Conservation (phyloP, 2,113 vertebrate species). For the Bothrops jararaca region DNA sequence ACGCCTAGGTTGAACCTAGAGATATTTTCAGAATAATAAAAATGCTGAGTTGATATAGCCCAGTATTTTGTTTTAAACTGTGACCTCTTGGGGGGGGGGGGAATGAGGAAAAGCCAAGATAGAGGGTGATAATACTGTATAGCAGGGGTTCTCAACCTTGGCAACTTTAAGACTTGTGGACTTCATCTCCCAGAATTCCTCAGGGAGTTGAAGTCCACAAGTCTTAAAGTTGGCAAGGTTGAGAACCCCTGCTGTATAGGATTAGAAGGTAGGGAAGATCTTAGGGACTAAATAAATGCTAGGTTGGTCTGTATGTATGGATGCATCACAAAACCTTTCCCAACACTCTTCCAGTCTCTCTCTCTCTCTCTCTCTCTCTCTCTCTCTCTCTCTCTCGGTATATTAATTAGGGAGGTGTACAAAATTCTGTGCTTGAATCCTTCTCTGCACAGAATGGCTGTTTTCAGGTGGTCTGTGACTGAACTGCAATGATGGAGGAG, state of each 20-base stretch:
- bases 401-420: background rate
- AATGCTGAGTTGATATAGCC: background rate
- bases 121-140: background rate
- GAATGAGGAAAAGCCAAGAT: background rate
- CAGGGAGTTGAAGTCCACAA: no score
- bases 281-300: background rate
- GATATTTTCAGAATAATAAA: background rate
- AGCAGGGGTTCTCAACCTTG: no score
- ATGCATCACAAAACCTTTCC: background rate
- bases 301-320: background rate
- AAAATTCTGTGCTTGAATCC: background rate
- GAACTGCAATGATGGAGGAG: background rate
- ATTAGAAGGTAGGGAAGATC: background rate
- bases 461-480: background rate
- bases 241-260: no score
- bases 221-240: no score
- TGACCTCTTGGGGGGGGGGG: background rate
- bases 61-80: background rate
- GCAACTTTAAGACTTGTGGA: no score
- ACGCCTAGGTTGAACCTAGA: background rate
- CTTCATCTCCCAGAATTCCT: no score
- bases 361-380: no score
- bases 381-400: no score
- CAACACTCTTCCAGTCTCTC: background rate
- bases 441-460: background rate